Evolutionary conservation across 2,797 vertebrate species (phyloP).

Genomic region (Uromys caudimaculatus): DNA sequence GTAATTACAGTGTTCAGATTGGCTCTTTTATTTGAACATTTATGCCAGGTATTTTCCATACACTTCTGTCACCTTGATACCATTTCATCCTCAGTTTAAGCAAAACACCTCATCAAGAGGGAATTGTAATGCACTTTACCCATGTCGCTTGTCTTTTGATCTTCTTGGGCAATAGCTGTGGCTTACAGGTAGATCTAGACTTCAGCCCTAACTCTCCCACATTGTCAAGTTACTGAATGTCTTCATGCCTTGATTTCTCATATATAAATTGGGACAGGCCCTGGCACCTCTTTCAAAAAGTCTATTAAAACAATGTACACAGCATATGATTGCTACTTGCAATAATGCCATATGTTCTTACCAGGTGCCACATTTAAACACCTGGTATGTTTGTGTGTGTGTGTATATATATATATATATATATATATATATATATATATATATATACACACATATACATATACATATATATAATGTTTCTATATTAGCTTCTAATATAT

Average conservation of each 20-base stretch:
- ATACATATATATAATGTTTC: too few species aligned
- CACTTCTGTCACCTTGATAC: neutral
- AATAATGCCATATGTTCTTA: neutral
- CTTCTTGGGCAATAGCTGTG: neutral
- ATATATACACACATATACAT: too few species aligned
- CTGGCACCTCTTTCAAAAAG: neutral
- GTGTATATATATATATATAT: too few species aligned
- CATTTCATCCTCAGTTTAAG: neutral
- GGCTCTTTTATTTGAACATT: slow-evolving; percentile 13
- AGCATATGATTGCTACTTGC: neutral
- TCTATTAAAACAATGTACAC: neutral
- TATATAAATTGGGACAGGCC: neutral
- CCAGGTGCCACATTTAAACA: neutral
- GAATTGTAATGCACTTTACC: neutral
- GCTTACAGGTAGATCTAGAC: neutral
- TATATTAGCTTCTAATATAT: too few species aligned
- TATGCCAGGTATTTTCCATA: neutral
- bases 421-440: too few species aligned
- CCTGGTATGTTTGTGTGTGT: too few species aligned
- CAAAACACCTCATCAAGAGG: neutral
- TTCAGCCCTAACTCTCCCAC: neutral
- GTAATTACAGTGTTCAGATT: slow-evolving; percentile 29
- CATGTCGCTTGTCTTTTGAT: neutral
- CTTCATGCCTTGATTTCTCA: slow-evolving; percentile 19
- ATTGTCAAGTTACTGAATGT: neutral